Evolutionary conservation across 2,888 invertebrate genomes (phyloP).

Genomic region (Tridacna gigas): DNA sequence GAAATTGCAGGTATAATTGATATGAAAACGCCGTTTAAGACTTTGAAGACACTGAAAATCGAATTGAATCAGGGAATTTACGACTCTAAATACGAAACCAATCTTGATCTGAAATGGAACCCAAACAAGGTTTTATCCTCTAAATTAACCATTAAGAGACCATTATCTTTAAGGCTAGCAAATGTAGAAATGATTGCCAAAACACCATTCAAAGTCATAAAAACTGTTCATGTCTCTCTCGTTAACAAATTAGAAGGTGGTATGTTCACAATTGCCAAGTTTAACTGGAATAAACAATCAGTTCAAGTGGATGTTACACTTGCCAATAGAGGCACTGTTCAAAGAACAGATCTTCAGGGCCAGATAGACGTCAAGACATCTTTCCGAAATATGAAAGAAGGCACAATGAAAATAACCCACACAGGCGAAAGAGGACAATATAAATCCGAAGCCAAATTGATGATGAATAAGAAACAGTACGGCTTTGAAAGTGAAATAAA

Average conservation of each 20-base stretch:
- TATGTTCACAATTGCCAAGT: conserved; percentile 59
- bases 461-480: conserved; percentile 58
- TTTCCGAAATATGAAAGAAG: conserved; percentile 43
- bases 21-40: conserved; percentile 60
- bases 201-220: conserved; percentile 69
- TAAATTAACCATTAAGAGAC: conserved; percentile 67
- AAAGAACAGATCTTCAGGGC: conserved; percentile 62
- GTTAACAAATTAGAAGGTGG: conserved; percentile 57
- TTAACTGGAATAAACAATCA: conserved; percentile 59
- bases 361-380: conserved; percentile 68
- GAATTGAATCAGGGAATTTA: conserved; percentile 58
- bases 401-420: conserved; percentile 56
- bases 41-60: conserved; percentile 41
- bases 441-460: conserved; percentile 40
- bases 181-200: conserved; percentile 62
- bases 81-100: conserved; percentile 51
- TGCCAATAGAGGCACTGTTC: conserved; percentile 54
- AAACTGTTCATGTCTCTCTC: conserved; percentile 57
- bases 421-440: conserved; percentile 56
- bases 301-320: conserved; percentile 62
- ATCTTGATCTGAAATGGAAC: conserved; percentile 65
- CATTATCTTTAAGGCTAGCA: conserved; percentile 62
- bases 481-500: conserved; percentile 61
- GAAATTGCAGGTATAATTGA: conserved; percentile 56
- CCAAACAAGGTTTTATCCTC: conserved; percentile 65